Evolutionary conservation across 92 coral and sea anemone genomes (phyloP).

Genomic region (Ricordea florida): DNA sequence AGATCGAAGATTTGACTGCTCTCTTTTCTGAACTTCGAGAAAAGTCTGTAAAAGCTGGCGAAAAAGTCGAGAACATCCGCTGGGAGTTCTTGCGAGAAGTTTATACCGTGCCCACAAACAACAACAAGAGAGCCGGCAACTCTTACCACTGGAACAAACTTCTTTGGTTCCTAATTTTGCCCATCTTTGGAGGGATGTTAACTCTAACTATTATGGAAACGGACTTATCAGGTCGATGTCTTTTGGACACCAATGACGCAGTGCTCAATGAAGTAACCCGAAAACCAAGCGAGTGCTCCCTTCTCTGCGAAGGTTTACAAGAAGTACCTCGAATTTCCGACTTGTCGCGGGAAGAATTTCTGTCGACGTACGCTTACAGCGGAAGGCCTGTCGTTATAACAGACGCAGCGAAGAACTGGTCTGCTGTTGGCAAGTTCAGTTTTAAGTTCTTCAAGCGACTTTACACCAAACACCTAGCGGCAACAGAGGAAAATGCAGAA

Average conservation of each 20-base stretch:
- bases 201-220: constrained; percentile 4
- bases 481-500: constrained; percentile 68
- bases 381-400: constrained; percentile 91
- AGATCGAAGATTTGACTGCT: constrained; percentile 45
- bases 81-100: constrained; percentile 56
- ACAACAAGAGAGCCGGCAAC: background rate
- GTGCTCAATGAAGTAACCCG: constrained; percentile 72
- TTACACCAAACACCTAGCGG: constrained; percentile 69
- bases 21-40: constrained; percentile 57
- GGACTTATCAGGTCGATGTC: constrained; percentile 47
- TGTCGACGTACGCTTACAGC: constrained; percentile 80
- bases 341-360: constrained; percentile 73
- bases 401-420: constrained; percentile 95
- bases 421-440: constrained; percentile 79
- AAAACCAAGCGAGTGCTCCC: constrained; percentile 74
- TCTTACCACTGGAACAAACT: constrained; percentile 25
- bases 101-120: background rate
- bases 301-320: constrained; percentile 84
- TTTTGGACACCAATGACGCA: constrained; percentile 58
- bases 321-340: constrained; percentile 83
- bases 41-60: constrained; percentile 67
- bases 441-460: constrained; percentile 74
- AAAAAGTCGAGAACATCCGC: constrained; percentile 48
- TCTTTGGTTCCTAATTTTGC: constrained; percentile 62
- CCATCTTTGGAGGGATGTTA: constrained; percentile 42